These are phyloP conservation scores for Pelecanoides urinatrix DNA, from an alignment of 2,113 vertebrate species.

Conservation along the genomic window DNA sequence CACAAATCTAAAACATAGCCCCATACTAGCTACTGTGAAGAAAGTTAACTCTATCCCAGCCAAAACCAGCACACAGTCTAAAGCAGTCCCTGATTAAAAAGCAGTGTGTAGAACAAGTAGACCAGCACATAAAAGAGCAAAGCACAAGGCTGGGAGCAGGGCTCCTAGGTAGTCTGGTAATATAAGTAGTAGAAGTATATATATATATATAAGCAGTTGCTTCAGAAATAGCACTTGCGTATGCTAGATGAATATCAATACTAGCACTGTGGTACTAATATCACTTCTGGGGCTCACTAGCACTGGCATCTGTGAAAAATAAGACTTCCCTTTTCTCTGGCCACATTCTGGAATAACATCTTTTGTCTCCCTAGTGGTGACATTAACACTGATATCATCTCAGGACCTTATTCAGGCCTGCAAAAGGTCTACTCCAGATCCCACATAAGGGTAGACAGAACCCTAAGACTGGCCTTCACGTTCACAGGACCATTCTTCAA, in stretches of 20 bases:
- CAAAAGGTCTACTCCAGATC: background rate
- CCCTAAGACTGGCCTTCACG: accelerated
- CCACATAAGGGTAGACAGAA: background rate
- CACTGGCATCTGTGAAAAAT: background rate
- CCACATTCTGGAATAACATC: background rate
- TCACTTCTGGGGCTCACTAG: background rate
- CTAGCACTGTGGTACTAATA: background rate
- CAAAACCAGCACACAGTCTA: background rate
- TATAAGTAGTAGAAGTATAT: background rate
- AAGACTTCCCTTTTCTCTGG: background rate
- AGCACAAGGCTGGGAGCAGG: background rate
- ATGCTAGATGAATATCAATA: background rate
- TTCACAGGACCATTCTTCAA: background rate
- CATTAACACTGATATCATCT: background rate
- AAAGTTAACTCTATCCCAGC: too few species aligned
- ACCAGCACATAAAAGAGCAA: background rate
- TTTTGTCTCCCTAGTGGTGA: background rate
- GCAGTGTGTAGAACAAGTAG: background rate
- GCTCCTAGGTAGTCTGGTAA: background rate
- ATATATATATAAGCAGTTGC: background rate
- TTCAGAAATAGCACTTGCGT: background rate
- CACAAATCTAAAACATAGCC: too few species aligned
- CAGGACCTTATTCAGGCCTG: background rate
- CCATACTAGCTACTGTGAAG: too few species aligned
- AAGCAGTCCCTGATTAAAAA: background rate